phyloP scores from a whole-genome alignment of 2,888 invertebrate species.

The Capitulum mitella region DNA sequence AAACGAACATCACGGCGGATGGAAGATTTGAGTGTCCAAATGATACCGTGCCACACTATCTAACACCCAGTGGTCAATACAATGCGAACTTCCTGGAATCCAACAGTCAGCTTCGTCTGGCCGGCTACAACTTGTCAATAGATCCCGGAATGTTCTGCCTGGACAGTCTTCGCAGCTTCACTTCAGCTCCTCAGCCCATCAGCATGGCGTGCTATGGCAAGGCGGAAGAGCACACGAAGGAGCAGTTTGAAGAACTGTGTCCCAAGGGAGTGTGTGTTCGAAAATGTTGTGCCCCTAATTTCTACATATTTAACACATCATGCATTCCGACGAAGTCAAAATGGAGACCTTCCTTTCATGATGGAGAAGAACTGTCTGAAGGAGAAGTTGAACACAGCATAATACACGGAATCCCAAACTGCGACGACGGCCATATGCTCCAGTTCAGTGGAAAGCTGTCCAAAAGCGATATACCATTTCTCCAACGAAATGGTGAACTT shows the following conservation, averaged over 20 bases:
- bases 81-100: not conserved
- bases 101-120: not conserved
- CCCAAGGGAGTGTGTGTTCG: not conserved
- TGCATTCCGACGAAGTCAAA: not conserved
- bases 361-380: not conserved
- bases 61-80: not conserved
- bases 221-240: not conserved
- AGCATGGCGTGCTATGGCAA: not conserved
- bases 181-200: not conserved
- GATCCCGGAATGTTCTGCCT: not conserved
- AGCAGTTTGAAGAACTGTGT: not conserved
- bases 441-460: not conserved
- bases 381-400: not conserved
- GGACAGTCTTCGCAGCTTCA: not conserved
- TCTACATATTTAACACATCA: not conserved
- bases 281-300: not conserved
- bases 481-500: not conserved
- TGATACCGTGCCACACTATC: not conserved
- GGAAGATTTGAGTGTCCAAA: not conserved
- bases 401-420: not conserved
- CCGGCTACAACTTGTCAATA: not conserved
- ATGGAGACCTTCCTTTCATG: not conserved
- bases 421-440: not conserved
- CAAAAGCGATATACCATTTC: not conserved
- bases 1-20: not conserved